Base-by-base conservation (phyloP, 2,888 invertebrate species). In the Meloe dianella region DNA sequence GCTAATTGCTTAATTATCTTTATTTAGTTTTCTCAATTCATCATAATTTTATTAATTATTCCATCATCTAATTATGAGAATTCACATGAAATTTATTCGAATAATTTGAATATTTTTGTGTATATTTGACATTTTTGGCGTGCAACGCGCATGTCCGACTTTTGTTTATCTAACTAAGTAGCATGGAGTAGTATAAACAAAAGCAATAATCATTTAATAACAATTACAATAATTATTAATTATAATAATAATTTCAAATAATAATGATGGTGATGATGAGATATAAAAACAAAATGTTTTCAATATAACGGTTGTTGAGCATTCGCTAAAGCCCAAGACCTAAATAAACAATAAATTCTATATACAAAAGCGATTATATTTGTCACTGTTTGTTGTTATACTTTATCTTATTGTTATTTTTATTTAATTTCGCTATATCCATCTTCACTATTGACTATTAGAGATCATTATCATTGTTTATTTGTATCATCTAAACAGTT, bases 341-440 rank as follows among this genome's bases (percentile, higher is more conserved):
- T 17, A 7, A 8, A 47, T 47, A 47, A 20, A 47, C 20, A 47
- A 47, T 20, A 47, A 47, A 20, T 47, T 47, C 47, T n/a, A 41
- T 20, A n/a, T n/a, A n/a, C n/a, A n/a, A n/a, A 47, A 20, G 2
- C 47, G 22, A 47, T 20, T 20, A 47, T 10, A 20, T 22, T 20
- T 47, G 47, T 47, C 47, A 20, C 9, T 47, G 20, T 47, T 20
- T 47, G 12, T 20, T 47, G 12, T 51, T 24, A 24, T 24, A 12
- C 3, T 51, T 51, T 51, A 51, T 51, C 51, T 51, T 51, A 51
- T 51, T 51, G 51, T 51, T 51, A 51, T 51, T 51, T 51, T 24
- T 10, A 51, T 51, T 51, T 24, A 51, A 51, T 51, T 47, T 20
- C 47, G 9, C 47, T 47, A 47, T 22, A 47, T 20, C 47, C 47